Evolutionary conservation across 2,888 invertebrate species (phyloP), one percentile per base, ranked within the genome.

Genomic region (Marronus borbonicus): DNA sequence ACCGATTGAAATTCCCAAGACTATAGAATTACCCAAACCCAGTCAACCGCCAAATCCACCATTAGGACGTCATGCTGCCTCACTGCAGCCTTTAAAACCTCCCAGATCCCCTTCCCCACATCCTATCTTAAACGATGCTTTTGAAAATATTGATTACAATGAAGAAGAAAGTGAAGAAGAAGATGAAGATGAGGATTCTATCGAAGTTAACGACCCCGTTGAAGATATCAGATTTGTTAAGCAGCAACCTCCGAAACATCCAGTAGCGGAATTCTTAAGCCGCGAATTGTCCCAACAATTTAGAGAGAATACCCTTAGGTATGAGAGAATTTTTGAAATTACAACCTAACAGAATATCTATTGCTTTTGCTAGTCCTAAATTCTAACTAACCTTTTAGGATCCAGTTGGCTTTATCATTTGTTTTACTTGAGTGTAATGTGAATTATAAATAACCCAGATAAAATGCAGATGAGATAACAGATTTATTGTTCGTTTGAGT

Each of bases 101-200:
- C 86, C 86, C 76, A 84, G 86, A 77, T 85, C 87, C n/a, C 85
- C 86, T 10, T 85, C 87, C 10, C 86, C 88, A 2, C 87, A 87
- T 80, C 87, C 86, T 1, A 72, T 80, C 28, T 17, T 75, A 62
- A 75, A 65, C 77, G 87, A 87, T 80, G 83, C 84, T 62, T 83
- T 84, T 8, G 85, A 87, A 17, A 80, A 81, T 44, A 82, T 81
- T 62, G 80, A 80, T 70, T 81, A 80, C 74, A 80, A 81, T 50
- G 80, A 82, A n/a, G 78, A 82, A 39, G 81, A 80, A 39, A 82
- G 76, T 39, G 80, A 81, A 17, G 82, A 81, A 49, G 80, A 76
- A 14, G 81, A 83, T 1, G 83, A 83, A 10, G 82, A 81, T 28
- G 72, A 72, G 36, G 49, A 70, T 36, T 62, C 72, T n/a, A 72